Evolutionary conservation across 2,797 vertebrate species (phyloP), one percentile per base, ranked within the genome.

Genomic region (Alcedo atthis): DNA sequence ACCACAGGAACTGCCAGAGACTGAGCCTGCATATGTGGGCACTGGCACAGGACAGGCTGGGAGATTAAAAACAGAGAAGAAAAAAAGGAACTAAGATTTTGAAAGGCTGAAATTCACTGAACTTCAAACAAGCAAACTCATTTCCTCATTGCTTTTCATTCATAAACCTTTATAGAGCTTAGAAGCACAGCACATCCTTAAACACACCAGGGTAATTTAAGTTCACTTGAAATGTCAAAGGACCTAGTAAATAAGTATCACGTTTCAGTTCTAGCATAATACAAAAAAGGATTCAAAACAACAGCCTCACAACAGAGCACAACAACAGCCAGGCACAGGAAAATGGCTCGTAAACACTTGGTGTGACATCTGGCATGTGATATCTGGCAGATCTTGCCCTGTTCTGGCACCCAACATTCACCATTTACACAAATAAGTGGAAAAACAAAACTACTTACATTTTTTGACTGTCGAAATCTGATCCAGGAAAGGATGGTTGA

Each of bases 41-140:
- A 99, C 98, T 3, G 99, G 99, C 17, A 99, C 99, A n/a, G 98
- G 98, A 94, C 98, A 99, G 12, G 99, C 99, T 99, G 91, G 22
- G 86, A 84, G 71, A 75, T 81, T 92, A 42, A 97, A 93, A 81
- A 79, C 12, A 55, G 55, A 69, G 24, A 22, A 26, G 33, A 4
- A 46, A 42, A 26, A 32, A 19, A 12, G 2, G 28, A 26, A 15
- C 18, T 46, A 53, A 85, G 32, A 81, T 37, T 76, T 40, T 33
- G 83, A 74, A 48, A 89, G 55, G 35, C 11, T 46, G 43, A 53
- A 63, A 26, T 37, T 54, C 53, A n/a, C 30, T 54, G 53, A 20
- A 55, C 66, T 95, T 86, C 69, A 78, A 84, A 93, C 75, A 81
- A 84, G 92, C 75, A 42, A 77, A 90, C 46, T 70, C 6, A 63